phyloP scores from a whole-genome alignment of 2,113 vertebrate species.

The Emydocephalus ijimae region DNA sequence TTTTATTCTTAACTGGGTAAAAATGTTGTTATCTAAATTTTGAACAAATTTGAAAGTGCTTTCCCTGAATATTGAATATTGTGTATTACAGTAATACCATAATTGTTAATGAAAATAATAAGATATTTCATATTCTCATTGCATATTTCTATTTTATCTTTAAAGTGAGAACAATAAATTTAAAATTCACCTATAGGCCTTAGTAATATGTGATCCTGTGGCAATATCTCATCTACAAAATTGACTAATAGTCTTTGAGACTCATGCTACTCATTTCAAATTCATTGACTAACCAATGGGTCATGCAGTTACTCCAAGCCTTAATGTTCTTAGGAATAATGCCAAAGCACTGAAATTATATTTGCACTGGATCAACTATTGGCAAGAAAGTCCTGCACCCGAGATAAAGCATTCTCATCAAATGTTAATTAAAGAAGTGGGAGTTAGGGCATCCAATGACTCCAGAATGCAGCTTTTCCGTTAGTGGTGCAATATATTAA shows the following conservation, averaged over 20 bases:
- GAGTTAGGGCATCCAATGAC: constrained; percentile 29
- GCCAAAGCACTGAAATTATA: constrained; percentile 42
- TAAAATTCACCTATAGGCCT: neutral
- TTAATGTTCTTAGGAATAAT: constrained; percentile 53
- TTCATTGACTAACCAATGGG: constrained; percentile 55
- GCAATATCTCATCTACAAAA: constrained; percentile 39
- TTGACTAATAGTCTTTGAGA: constrained; percentile 32
- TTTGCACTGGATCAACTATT: constrained; percentile 29
- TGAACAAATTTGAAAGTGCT: constrained; percentile 48
- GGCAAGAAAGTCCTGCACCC: constrained; percentile 31
- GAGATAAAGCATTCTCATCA: constrained; percentile 47
- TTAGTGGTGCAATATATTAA: constrained; percentile 21
- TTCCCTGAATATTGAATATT: constrained; percentile 4
- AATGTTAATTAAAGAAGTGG: constrained; percentile 49
- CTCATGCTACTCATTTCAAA: constrained; percentile 20
- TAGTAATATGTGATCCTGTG: constrained; percentile 34
- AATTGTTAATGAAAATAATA: constrained; percentile 62
- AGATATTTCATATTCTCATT: constrained; percentile 45
- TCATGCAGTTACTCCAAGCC: constrained; percentile 39
- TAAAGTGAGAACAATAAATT: constrained; percentile 24
- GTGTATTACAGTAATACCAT: constrained; percentile 6
- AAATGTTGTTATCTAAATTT: constrained; percentile 51
- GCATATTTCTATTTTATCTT: constrained; percentile 51
- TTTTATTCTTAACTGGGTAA: constrained; percentile 27
- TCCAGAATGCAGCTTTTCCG: constrained; percentile 32